These are phyloP conservation scores for Neodiprion fabricii DNA, from an alignment of 1,140 invertebrate genomes.

Conservation along the genomic window DNA sequence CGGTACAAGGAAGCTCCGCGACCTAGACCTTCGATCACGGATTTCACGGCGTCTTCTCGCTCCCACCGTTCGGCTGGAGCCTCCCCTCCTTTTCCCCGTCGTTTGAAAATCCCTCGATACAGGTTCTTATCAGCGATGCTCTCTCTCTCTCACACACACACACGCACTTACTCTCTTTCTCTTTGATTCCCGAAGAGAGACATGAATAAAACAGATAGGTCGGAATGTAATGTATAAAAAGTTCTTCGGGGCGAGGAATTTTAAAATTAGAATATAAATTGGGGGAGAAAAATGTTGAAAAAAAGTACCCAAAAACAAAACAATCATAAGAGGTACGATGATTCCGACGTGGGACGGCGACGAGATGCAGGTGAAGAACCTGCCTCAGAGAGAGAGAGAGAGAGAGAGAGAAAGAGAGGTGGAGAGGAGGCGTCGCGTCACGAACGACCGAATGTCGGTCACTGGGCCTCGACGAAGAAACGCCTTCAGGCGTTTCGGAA, in stretches of 20 bases:
- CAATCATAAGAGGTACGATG: too few species aligned
- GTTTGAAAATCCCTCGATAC: too few species aligned
- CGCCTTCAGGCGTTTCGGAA: not conserved
- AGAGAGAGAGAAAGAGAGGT: not conserved
- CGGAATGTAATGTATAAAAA: too few species aligned
- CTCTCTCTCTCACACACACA: not conserved
- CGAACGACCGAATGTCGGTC: not conserved
- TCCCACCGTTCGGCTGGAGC: not conserved
- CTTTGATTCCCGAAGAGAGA: not conserved
- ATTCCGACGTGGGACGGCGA: too few species aligned
- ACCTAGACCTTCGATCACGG: not conserved
- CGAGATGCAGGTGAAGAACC: slow-evolving; percentile 1
- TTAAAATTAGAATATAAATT: too few species aligned
- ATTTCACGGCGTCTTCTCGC: not conserved
- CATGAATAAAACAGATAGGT: too few species aligned
- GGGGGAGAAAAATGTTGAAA: too few species aligned
- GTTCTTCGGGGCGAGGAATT: too few species aligned
- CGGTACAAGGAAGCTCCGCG: not conserved
- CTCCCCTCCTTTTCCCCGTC: too few species aligned
- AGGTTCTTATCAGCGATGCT: too few species aligned
- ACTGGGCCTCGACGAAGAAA: not conserved
- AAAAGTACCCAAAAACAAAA: too few species aligned
- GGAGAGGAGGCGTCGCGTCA: not conserved
- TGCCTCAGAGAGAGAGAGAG: not conserved
- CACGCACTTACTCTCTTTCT: not conserved